Evolutionary conservation across 2,888 invertebrate species (phyloP).

Genomic region (Heliconius cydno): DNA sequence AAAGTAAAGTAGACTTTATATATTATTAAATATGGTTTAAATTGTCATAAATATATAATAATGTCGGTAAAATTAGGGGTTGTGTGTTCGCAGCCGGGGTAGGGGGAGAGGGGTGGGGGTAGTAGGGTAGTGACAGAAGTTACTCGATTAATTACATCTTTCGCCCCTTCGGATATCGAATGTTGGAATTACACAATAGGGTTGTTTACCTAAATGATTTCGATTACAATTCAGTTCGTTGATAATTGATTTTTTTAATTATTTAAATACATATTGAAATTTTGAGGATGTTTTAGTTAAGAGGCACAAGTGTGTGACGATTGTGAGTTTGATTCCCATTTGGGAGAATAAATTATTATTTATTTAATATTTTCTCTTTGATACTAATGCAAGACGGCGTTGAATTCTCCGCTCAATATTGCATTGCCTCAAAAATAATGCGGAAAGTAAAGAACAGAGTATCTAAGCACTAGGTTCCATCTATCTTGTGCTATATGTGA

Average conservation of each 20-base stretch:
- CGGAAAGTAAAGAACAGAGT: too few relatives aligned
- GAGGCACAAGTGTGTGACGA: too few relatives aligned
- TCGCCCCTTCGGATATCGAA: constrained; percentile 69
- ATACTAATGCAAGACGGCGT: too few relatives aligned
- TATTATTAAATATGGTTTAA: constrained; percentile 15
- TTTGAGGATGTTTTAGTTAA: too few relatives aligned
- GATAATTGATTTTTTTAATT: constrained; percentile 39
- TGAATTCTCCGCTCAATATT: too few relatives aligned
- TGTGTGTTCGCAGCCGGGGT: constrained; percentile 47
- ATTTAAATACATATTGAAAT: background rate
- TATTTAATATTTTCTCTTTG: too few relatives aligned
- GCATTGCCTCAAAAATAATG: too few relatives aligned
- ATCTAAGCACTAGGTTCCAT: too few relatives aligned
- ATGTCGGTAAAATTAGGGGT: constrained; percentile 53
- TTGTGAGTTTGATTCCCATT: too few relatives aligned
- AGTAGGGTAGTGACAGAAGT: constrained; percentile 67
- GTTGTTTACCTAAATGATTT: constrained; percentile 64
- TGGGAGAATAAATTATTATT: too few relatives aligned
- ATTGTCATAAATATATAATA: constrained; percentile 24
- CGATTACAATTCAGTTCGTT: constrained; percentile 51
- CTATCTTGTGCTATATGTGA: too few relatives aligned
- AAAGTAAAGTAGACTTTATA: constrained; percentile 48
- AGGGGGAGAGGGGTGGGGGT: constrained; percentile 20
- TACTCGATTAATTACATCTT: constrained; percentile 76
- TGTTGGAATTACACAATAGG: constrained; percentile 60